phyloP scores from a whole-genome alignment of 2,797 vertebrate species.

The Chromis chromis region DNA sequence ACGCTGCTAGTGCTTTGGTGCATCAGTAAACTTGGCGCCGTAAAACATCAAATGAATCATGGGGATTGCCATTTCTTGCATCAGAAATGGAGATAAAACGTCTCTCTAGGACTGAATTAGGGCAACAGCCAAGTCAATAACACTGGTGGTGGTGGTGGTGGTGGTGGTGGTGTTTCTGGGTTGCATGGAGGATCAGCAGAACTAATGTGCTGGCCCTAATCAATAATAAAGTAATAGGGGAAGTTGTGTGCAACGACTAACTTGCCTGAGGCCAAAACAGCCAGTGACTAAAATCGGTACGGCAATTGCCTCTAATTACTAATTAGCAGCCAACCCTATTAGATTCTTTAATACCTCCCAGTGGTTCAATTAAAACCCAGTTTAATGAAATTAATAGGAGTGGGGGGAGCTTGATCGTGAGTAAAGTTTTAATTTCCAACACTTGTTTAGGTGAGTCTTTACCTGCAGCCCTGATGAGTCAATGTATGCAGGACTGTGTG shows the following conservation, averaged over 20 bases:
- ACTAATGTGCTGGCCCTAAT: slow-evolving; percentile 51
- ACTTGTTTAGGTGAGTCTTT: slow-evolving; percentile 36
- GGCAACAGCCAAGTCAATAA: slow-evolving; percentile 49
- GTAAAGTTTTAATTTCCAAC: slow-evolving; percentile 59
- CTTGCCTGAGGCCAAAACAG: slow-evolving; percentile 67
- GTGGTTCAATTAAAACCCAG: slow-evolving; percentile 63
- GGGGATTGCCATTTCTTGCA: slow-evolving; percentile 71
- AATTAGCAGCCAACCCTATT: slow-evolving; percentile 66
- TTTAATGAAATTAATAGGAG: slow-evolving; percentile 64
- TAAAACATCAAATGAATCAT: slow-evolving; percentile 59
- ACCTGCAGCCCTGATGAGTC: slow-evolving; percentile 8
- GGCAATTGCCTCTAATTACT: slow-evolving; percentile 76
- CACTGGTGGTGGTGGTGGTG: neutral
- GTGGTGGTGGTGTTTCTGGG: slow-evolving; percentile 38
- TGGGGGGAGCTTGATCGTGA: slow-evolving; percentile 16
- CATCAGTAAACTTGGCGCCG: slow-evolving; percentile 46
- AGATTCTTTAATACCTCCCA: slow-evolving; percentile 57
- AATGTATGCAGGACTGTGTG: slow-evolving; percentile 17
- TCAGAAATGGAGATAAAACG: slow-evolving; percentile 65
- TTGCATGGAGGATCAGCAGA: slow-evolving; percentile 39
- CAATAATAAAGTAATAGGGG: slow-evolving; percentile 70
- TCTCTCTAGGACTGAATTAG: slow-evolving; percentile 58
- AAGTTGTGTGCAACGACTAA: slow-evolving; percentile 64
- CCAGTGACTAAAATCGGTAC: slow-evolving; percentile 59
- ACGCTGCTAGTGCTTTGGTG: slow-evolving; percentile 8